Evolutionary conservation across 1,140 invertebrate species (phyloP).

Genomic region (Drosophila yakuba): DNA sequence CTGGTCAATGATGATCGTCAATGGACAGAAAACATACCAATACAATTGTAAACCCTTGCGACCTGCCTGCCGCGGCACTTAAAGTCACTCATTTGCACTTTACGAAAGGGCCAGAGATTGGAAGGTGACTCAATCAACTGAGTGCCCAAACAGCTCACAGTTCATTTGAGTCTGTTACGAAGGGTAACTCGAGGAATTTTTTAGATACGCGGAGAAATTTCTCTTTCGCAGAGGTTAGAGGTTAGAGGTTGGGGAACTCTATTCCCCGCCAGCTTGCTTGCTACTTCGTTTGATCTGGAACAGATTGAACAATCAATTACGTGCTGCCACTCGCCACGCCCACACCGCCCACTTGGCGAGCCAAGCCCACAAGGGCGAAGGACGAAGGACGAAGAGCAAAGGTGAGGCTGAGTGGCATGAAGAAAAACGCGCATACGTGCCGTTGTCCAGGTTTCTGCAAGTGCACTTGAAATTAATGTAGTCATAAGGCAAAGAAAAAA

Average conservation of each 20-base stretch:
- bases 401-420: constrained; percentile 41
- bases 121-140: constrained; percentile 61
- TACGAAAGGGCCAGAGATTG: neutral
- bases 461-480: constrained; percentile 3
- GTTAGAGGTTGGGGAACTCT: constrained; percentile 2
- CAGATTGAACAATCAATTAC: constrained; percentile 83
- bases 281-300: constrained; percentile 71
- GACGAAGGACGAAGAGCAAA: constrained; percentile 39
- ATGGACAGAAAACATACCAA: constrained; percentile 30
- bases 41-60: constrained; percentile 33
- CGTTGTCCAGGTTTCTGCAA: constrained; percentile 65
- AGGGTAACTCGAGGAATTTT: constrained; percentile 41
- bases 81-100: constrained; percentile 53
- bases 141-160: constrained; percentile 73
- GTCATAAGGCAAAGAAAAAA: neutral
- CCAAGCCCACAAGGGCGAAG: neutral
- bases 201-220: constrained; percentile 74
- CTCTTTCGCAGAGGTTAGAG: constrained; percentile 16
- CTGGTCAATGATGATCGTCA: constrained; percentile 29
- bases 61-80: constrained; percentile 2
- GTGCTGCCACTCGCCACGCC: constrained; percentile 69
- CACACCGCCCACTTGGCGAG: constrained; percentile 20
- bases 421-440: constrained; percentile 75
- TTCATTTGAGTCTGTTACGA: constrained; percentile 58
- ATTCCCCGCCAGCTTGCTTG: constrained; percentile 8